Percentiles rank a stretch among this genome's conserved stretches.
Conservation (phyloP, 1,140 invertebrate genomes). For the Wiebesia pumilae region DNA sequence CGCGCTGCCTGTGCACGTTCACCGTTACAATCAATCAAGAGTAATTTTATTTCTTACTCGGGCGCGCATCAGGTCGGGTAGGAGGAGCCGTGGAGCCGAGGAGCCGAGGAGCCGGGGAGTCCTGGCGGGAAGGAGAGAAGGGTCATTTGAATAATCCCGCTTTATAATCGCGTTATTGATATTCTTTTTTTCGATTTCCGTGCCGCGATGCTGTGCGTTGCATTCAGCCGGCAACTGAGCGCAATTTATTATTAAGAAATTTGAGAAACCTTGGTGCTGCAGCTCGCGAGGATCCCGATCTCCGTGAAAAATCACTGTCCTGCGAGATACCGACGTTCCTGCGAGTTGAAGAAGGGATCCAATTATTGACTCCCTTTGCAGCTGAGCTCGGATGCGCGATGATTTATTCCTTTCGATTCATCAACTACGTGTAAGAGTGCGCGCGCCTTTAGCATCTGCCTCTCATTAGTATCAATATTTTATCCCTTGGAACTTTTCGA, state of each 20-base stretch:
- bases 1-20: background rate
- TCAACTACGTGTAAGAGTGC: background rate
- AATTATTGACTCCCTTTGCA: background rate
- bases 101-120: background rate
- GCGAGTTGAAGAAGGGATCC: background rate
- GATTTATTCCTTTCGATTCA: background rate
- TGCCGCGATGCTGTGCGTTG: background rate
- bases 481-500: background rate
- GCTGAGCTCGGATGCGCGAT: background rate
- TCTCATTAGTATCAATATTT: background rate
- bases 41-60: constrained; percentile 51
- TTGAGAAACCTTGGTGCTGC: background rate
- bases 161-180: constrained; percentile 29
- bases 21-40: constrained; percentile 47
- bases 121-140: background rate
- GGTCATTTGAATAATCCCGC: constrained; percentile 24
- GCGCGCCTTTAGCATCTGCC: background rate
- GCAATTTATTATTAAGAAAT: constrained; percentile 22
- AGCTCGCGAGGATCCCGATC: background rate
- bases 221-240: background rate
- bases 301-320: constrained; percentile 3
- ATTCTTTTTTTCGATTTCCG: background rate
- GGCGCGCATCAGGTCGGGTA: background rate
- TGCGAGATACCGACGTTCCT: background rate
- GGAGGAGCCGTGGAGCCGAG: background rate